Percentiles rank a stretch among this genome's conserved stretches.
These are phyloP conservation scores for Petaurus breviceps DNA, from an alignment of 2,113 vertebrate genomes.

Conservation along the genomic window DNA sequence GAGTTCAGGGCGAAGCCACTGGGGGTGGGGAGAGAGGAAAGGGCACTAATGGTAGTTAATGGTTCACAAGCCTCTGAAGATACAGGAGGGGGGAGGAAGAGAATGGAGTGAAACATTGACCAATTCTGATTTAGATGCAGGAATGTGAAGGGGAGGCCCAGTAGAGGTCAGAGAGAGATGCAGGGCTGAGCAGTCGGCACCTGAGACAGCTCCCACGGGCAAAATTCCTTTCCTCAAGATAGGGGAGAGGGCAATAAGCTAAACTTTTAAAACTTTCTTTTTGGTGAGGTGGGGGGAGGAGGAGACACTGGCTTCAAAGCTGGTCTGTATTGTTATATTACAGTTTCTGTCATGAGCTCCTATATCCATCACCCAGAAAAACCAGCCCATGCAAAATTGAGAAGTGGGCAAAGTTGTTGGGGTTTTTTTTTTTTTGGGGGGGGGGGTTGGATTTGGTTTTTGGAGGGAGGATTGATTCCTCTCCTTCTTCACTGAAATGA, in stretches of 20 bases:
- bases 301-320: conserved; percentile 48
- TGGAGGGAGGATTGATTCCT: background rate
- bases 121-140: conserved; percentile 67
- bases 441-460: background rate
- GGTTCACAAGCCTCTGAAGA: conserved; percentile 76
- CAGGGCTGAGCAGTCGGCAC: conserved; percentile 55
- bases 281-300: conserved; percentile 38
- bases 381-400: background rate
- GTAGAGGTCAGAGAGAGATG: background rate
- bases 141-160: conserved; percentile 56
- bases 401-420: background rate
- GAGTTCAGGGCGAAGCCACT: conserved; percentile 23
- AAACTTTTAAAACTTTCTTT: conserved; percentile 10
- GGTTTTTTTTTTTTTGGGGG: conserved; percentile 45
- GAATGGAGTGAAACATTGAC: conserved; percentile 78
- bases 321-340: conserved; percentile 2
- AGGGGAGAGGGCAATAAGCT: conserved; percentile 16
- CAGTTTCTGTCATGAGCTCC: conserved; percentile 10
- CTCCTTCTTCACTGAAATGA: background rate
- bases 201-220: conserved; percentile 60
- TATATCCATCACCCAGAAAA: conserved; percentile 37
- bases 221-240: conserved; percentile 63
- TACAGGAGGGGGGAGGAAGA: background rate
- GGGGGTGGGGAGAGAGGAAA: conserved; percentile 22
- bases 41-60: conserved; percentile 69